phyloP scores from a whole-genome alignment of 2,797 vertebrate species.

The Orestias chungarensis region DNA sequence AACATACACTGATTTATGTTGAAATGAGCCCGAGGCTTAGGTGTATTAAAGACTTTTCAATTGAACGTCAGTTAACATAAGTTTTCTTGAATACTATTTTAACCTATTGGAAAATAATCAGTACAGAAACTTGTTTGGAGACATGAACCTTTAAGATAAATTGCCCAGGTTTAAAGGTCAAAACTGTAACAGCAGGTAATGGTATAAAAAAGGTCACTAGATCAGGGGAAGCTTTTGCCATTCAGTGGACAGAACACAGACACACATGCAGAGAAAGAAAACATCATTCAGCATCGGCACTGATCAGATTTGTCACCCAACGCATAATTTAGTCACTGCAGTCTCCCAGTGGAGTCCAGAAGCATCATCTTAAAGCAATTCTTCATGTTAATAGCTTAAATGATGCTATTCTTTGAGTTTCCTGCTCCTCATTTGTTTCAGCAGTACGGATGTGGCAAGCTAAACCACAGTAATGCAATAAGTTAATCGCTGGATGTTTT shows the following conservation, averaged over 20 bases:
- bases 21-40: neutral
- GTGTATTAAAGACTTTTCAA: neutral
- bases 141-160: constrained; percentile 34
- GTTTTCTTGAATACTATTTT: neutral
- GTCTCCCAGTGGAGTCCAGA: constrained; percentile 42
- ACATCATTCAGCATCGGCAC: constrained; percentile 20
- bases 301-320: constrained; percentile 55
- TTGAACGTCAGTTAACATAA: neutral
- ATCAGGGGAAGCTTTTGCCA: constrained; percentile 14
- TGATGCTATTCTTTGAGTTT: constrained; percentile 45
- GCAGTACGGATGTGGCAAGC: constrained; percentile 26
- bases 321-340: constrained; percentile 38
- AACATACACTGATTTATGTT: too few relatives aligned
- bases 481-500: constrained; percentile 31
- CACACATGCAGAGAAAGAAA: neutral
- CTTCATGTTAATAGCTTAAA: constrained; percentile 46
- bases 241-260: constrained; percentile 10
- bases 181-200: constrained; percentile 43
- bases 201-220: constrained; percentile 31
- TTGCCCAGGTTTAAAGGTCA: constrained; percentile 36
- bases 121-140: constrained; percentile 18
- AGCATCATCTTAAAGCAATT: constrained; percentile 56
- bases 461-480: constrained; percentile 1
- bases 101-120: neutral
- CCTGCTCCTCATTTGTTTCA: constrained; percentile 34